Base-by-base conservation (phyloP, 2,797 vertebrate genomes). In the Hippoglossus hippoglossus region DNA sequence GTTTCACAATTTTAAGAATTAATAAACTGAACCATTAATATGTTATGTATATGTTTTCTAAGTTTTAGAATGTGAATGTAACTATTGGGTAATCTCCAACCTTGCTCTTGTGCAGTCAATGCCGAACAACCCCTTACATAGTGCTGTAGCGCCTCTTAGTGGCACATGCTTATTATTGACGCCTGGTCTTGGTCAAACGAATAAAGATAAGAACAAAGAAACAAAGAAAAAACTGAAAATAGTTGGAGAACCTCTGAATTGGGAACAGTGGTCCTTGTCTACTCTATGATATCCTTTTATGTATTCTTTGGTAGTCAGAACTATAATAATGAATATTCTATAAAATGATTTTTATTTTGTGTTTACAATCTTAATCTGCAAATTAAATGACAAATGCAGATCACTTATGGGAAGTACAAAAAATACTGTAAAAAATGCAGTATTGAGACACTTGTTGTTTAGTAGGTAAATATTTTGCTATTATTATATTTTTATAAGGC, bases 131-230 rank as follows among this genome's bases (percentile, higher is more conserved):
- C 1, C 2, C 4, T 73, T 26, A 59, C 15, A 64, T 21, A 34
- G 60, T 59, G 63, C 19, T 85, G n/a, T 60, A 83, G 80, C 82
- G 0, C 85, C 84, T 52, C 84, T 2, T 57, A 80, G 89, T 84
- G 92, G 58, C 61, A 19, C 44, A 67, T 22, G 2, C 0, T 24
- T 51, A 67, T 61, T 75, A 67, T 28, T 77, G 79, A 41, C 7
- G 31, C 19, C 5, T 21, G 10, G 2, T 18, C 6, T 34, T 46
- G 5, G 28, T 19, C 24, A 44, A 34, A 34, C 10, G 5, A 60
- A 25, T 15, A 0, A 1, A 55, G 4, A 31, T 19, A 36, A 25
- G 34, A 55, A 46, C 44, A 46, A 46, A 46, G 7, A n/a, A 50
- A n/a, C n/a, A 21, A 16, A 16, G 13, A 41, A 16, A 41, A 5